Evolutionary conservation across 2,797 vertebrate species (phyloP).

Genomic region (Rhabdophis nuchalis): DNA sequence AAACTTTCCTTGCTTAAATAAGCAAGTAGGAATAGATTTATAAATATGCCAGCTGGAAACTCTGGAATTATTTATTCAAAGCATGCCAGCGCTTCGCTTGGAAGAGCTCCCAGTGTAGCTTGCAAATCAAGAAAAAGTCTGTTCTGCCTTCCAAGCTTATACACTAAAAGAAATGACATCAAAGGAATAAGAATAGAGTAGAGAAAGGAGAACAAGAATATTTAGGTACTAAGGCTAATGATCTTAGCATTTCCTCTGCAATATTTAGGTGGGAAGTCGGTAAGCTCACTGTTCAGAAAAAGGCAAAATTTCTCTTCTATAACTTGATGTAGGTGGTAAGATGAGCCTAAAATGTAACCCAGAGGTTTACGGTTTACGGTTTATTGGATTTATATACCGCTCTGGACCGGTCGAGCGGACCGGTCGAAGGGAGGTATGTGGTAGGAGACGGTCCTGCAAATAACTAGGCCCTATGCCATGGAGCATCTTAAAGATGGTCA

Average conservation of each 20-base stretch:
- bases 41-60: background rate
- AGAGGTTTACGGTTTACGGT: too few relatives aligned
- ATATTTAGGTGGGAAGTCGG: background rate
- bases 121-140: background rate
- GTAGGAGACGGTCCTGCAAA: too few relatives aligned
- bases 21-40: background rate
- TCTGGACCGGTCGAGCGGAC: too few relatives aligned
- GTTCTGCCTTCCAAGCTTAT: background rate
- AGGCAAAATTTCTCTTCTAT: background rate
- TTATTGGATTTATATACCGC: too few relatives aligned
- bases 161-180: background rate
- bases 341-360: too few relatives aligned
- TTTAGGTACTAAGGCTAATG: background rate
- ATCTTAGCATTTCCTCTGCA: background rate
- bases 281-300: background rate
- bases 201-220: background rate
- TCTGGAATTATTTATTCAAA: background rate
- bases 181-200: background rate
- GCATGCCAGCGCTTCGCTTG: background rate
- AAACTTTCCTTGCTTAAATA: background rate
- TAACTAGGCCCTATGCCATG: too few relatives aligned
- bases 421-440: too few relatives aligned
- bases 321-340: background rate
- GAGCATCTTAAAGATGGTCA: too few relatives aligned
- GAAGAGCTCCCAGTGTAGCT: background rate